These are phyloP conservation scores for Netelia virgata DNA, from an alignment of 2,888 invertebrate genomes.

Conservation along the genomic window DNA sequence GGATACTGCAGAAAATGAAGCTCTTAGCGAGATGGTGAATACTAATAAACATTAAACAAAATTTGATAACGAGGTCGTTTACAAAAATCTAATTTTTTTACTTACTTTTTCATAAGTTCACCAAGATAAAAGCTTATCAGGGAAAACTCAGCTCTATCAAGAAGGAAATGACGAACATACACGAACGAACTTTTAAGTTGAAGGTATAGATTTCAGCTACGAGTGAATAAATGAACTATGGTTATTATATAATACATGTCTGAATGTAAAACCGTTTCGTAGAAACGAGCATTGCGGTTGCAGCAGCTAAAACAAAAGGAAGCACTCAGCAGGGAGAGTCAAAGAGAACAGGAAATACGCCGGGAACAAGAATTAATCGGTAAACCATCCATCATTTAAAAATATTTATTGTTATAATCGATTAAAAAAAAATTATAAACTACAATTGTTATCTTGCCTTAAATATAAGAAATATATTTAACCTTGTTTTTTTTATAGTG, in stretches of 20 bases:
- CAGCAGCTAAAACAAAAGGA: slow-evolving; percentile 85
- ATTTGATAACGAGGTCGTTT: not conserved
- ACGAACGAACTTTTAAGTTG: slow-evolving; percentile 84
- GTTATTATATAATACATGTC: too few relatives aligned
- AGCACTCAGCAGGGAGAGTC: slow-evolving; percentile 80
- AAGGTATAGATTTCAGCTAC: slow-evolving; percentile 79
- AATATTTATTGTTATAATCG: slow-evolving; percentile 22
- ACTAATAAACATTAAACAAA: slow-evolving; percentile 58
- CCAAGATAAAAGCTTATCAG: slow-evolving; percentile 83
- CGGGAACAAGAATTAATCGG: slow-evolving; percentile 82
- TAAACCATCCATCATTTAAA: slow-evolving; percentile 69
- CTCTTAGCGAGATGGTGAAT: slow-evolving; percentile 84
- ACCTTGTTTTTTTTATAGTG: not conserved
- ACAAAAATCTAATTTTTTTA: not conserved
- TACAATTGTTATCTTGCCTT: slow-evolving; percentile 41
- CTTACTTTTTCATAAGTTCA: slow-evolving; percentile 73
- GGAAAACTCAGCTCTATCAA: slow-evolving; percentile 84
- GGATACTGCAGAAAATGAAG: slow-evolving; percentile 77
- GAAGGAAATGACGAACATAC: slow-evolving; percentile 84
- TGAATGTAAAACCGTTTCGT: slow-evolving; percentile 5
- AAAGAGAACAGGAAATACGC: slow-evolving; percentile 80
- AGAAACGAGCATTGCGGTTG: slow-evolving; percentile 84
- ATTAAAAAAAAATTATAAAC: slow-evolving; percentile 1
- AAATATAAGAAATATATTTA: slow-evolving; percentile 32
- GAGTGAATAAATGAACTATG: slow-evolving; percentile 12